These are phyloP conservation scores for Cheilosia urbana DNA, from an alignment of 2,888 invertebrate species.

Conservation along the genomic window DNA sequence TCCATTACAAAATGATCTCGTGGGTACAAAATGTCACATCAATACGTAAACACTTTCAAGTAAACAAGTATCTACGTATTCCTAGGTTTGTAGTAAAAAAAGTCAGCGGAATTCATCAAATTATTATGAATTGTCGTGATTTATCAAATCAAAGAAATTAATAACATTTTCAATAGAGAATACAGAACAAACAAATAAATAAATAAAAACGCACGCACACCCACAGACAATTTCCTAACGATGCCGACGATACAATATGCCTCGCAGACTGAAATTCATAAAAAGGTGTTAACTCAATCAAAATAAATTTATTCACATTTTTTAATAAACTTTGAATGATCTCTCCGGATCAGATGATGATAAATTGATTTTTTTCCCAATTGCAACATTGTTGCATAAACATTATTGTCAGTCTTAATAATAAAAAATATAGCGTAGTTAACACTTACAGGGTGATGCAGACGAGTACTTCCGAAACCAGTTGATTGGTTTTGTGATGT, in stretches of 20 bases:
- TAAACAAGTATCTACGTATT: not conserved
- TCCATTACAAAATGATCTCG: too few relatives aligned
- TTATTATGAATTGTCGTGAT: conserved; percentile 19
- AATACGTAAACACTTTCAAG: not conserved
- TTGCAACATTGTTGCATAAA: conserved; percentile 5
- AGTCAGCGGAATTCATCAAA: not conserved
- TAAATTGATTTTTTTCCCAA: not conserved
- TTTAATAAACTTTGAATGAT: conserved; percentile 22
- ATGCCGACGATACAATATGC: not conserved
- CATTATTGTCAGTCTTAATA: not conserved
- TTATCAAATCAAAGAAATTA: not conserved
- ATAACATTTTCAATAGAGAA: not conserved
- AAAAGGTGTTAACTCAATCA: conserved; percentile 53
- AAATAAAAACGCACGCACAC: not conserved
- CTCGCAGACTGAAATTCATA: conserved; percentile 1
- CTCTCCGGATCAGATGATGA: conserved; percentile 4
- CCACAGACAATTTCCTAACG: not conserved
- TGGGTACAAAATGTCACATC: too few relatives aligned
- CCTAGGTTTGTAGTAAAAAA: not conserved
- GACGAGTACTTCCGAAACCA: conserved; percentile 10
- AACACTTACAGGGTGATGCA: conserved; percentile 51
- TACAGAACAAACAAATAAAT: not conserved
- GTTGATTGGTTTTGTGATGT: not conserved
- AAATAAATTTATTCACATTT: conserved; percentile 15
- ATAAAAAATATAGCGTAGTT: not conserved